These are phyloP conservation scores for Ceyx melanurus DNA, from an alignment of 2,113 vertebrate species.

Conservation along the genomic window DNA sequence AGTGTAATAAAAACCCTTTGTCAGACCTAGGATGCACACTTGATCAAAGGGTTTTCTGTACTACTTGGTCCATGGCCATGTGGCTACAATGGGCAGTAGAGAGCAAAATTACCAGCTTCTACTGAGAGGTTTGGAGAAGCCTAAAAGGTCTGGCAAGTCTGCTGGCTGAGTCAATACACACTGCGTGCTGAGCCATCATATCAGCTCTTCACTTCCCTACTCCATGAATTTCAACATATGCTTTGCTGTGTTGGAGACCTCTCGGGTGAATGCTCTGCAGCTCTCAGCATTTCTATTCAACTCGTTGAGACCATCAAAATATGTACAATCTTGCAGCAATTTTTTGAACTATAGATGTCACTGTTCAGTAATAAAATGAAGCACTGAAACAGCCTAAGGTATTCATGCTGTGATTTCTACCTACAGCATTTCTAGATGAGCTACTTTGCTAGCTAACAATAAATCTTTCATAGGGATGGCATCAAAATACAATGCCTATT, in stretches of 20 bases:
- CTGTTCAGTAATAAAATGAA: conserved; percentile 53
- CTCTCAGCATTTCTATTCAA: neutral
- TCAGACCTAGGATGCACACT: neutral
- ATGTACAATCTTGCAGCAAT: neutral
- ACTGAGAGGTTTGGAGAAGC: neutral
- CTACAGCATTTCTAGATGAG: neutral
- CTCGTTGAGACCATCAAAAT: neutral
- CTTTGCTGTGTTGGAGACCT: conserved; percentile 24
- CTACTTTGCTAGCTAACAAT: neutral
- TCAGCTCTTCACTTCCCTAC: neutral
- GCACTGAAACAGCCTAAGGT: neutral
- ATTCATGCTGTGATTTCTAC: conserved; percentile 2
- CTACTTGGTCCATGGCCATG: neutral
- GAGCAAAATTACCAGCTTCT: neutral
- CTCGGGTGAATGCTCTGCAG: neutral
- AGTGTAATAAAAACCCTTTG: neutral
- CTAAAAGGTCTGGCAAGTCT: conserved; percentile 28
- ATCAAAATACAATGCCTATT: neutral
- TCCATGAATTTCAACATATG: conserved; percentile 2
- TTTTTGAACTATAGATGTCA: conserved; percentile 59
- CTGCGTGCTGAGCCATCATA: neutral
- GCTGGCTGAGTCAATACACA: neutral
- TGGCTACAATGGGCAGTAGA: neutral
- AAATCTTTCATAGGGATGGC: neutral
- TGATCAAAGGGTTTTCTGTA: neutral